phyloP scores from a whole-genome alignment of 1,140 invertebrate genomes.

The Calliopsis andreniformis region DNA sequence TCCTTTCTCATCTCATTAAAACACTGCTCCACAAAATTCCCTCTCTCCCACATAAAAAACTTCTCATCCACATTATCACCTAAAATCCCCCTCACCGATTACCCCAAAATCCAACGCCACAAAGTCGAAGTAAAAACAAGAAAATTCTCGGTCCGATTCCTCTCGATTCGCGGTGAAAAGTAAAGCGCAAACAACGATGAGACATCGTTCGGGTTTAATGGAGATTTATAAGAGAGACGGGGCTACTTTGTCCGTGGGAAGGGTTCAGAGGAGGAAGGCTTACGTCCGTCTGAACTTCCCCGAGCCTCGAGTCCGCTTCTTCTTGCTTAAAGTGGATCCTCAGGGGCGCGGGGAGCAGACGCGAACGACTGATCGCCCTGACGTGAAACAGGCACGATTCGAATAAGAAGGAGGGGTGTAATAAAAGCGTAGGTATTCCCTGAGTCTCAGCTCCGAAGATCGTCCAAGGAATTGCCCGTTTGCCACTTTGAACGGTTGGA shows the following conservation, averaged over 20 bases:
- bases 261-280: too few species aligned
- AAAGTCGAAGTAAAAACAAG: too few species aligned
- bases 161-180: background rate
- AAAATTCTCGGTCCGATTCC: background rate
- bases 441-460: background rate
- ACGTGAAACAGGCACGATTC: too few species aligned
- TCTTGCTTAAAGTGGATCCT: background rate
- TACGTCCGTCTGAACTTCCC: background rate
- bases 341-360: too few species aligned
- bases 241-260: background rate
- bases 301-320: background rate
- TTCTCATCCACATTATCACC: too few species aligned
- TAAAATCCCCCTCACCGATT: too few species aligned
- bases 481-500: background rate
- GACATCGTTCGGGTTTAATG: constrained; percentile 10
- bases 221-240: constrained; percentile 14
- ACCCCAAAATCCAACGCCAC: too few species aligned
- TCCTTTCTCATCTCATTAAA: too few species aligned
- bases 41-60: too few species aligned
- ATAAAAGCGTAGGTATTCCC: background rate
- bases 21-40: too few species aligned
- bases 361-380: too few species aligned
- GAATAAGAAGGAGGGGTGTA: background rate
- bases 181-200: background rate
- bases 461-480: background rate